Evolutionary conservation across 2,113 vertebrate species (phyloP).

Genomic region (Ariopsis seemanni): DNA sequence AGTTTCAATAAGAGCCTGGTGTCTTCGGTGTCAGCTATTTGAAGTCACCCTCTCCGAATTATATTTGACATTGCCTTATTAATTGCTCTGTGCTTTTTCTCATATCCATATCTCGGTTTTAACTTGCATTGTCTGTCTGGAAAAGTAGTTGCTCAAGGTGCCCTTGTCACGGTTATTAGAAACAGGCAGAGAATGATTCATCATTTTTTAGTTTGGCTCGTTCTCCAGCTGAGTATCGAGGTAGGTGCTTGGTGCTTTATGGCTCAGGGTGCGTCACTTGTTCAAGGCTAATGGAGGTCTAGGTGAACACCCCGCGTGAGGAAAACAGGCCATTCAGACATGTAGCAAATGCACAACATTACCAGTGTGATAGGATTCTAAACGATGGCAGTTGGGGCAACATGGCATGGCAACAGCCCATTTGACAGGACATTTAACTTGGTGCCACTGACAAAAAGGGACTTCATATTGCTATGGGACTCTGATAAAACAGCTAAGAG

Average conservation of each 20-base stretch:
- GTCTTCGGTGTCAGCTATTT: slow-evolving; percentile 14
- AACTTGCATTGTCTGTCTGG: slow-evolving; percentile 6
- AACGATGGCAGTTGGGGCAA: neutral
- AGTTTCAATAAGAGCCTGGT: slow-evolving; percentile 13
- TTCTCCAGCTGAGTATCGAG: neutral
- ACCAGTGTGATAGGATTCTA: neutral
- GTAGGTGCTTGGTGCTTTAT: neutral
- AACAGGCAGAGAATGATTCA: neutral
- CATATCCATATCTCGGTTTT: slow-evolving; percentile 3
- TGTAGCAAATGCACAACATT: neutral
- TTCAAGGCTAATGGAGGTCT: neutral
- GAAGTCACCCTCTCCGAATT: slow-evolving; percentile 17
- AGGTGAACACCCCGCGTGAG: neutral
- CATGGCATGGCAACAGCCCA: neutral
- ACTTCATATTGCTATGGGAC: neutral
- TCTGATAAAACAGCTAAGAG: neutral
- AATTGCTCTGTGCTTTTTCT: slow-evolving; percentile 10
- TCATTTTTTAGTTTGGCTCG: neutral
- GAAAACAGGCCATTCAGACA: neutral
- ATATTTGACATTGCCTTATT: slow-evolving; percentile 39
- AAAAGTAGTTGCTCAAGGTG: slow-evolving; percentile 6
- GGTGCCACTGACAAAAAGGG: neutral
- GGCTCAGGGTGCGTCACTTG: slow-evolving; percentile 4
- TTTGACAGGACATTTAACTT: slow-evolving; percentile 11
- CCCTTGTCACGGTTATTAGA: slow-evolving; percentile 4